Conservation (phyloP, 92 coral and sea anemone genomes). For the Palythoa caribaeorum region DNA sequence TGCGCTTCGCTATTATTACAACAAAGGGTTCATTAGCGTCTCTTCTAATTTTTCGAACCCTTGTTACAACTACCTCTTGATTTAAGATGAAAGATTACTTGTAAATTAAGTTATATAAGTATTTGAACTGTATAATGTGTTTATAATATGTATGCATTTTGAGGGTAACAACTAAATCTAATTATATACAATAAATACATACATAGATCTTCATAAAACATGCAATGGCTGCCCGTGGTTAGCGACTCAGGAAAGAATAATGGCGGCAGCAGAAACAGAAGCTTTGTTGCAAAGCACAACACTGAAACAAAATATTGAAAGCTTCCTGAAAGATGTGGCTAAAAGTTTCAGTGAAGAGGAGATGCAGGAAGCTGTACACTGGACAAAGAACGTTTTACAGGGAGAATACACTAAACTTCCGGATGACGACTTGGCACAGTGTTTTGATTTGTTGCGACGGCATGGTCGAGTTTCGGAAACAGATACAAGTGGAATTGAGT, state of each 20-base stretch:
- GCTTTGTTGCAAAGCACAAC: background rate
- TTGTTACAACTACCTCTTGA: no score
- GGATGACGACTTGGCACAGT: background rate
- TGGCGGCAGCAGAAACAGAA: background rate
- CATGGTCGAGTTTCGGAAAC: slow-evolving; percentile 26
- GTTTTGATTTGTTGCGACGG: slow-evolving; percentile 19
- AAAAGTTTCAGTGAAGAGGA: background rate
- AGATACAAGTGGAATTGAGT: slow-evolving; percentile 16
- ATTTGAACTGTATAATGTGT: no score
- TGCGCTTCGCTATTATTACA: no score
- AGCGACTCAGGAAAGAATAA: background rate
- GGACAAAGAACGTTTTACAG: slow-evolving; percentile 25
- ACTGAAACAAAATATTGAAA: background rate
- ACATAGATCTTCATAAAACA: no score
- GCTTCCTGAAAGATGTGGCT: background rate
- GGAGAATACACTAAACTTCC: slow-evolving; percentile 46
- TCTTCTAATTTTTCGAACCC: no score
- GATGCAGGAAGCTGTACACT: slow-evolving; percentile 16
- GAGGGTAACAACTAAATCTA: no score
- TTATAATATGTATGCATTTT: no score
- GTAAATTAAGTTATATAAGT: no score
- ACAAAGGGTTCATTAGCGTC: no score
- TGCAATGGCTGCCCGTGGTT: no score
- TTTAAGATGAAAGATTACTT: no score
- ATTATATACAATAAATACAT: no score